Percentiles rank a stretch among this genome's conserved stretches.
phyloP scores from a whole-genome alignment of 2,113 vertebrate genomes.

The Oreocharis arfaki region DNA sequence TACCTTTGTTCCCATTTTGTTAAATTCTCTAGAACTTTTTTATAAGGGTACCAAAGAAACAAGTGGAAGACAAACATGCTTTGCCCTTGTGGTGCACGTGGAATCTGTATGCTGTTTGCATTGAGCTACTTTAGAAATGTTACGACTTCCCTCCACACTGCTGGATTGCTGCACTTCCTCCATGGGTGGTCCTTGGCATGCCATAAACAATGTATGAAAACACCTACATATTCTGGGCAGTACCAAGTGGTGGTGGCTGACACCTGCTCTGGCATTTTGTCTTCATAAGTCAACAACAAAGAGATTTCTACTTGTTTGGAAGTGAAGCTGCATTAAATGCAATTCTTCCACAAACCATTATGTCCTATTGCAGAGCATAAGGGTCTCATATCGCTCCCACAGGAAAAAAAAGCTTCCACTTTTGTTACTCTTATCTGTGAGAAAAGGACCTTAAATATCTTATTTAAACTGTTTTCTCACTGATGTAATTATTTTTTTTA shows the following conservation, averaged over 20 bases:
- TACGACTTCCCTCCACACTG: not conserved
- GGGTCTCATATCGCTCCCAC: not conserved
- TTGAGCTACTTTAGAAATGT: not conserved
- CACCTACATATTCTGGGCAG: not conserved
- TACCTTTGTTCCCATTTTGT: not conserved
- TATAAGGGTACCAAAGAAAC: conserved; percentile 1
- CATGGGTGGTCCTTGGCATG: not conserved
- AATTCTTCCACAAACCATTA: not conserved
- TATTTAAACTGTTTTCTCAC: conserved; percentile 6
- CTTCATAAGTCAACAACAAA: not conserved
- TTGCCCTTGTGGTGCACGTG: not conserved
- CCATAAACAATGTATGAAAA: not conserved
- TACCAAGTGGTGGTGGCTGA: not conserved
- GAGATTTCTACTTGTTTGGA: not conserved
- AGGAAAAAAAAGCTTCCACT: not conserved
- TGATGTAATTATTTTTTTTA: not conserved
- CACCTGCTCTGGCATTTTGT: not conserved
- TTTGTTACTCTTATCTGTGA: not conserved
- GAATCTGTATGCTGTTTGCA: not conserved
- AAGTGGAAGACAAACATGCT: not conserved
- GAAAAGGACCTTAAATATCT: not conserved
- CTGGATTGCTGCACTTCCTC: not conserved
- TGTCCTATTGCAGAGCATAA: not conserved
- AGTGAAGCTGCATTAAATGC: not conserved
- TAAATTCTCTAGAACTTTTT: not conserved